Evolutionary conservation across 1,140 invertebrate genomes (phyloP).

Genomic region (Pachyrhynchus sulphureomaculatus): DNA sequence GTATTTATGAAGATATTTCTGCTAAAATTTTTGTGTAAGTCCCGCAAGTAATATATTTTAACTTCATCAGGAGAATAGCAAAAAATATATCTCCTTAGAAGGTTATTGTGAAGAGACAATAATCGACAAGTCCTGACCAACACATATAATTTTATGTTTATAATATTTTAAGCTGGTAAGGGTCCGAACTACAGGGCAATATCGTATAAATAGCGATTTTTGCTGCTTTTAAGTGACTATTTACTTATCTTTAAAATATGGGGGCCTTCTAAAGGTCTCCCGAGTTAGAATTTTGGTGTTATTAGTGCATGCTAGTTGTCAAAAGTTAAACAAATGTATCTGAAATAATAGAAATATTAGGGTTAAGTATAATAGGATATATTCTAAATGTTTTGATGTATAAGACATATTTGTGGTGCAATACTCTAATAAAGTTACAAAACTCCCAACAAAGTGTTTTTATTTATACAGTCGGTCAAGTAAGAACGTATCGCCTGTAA

Average conservation of each 20-base stretch:
- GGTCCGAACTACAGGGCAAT: conserved; percentile 52
- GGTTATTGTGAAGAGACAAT: conserved; percentile 56
- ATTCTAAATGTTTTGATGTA: conserved; percentile 39
- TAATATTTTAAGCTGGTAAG: conserved; percentile 51
- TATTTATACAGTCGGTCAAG: neutral
- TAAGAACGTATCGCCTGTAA: no score
- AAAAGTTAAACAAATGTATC: conserved; percentile 33
- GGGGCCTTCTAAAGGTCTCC: conserved; percentile 16
- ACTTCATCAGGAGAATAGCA: conserved; percentile 35
- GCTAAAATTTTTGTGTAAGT: conserved; percentile 29
- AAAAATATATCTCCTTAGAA: conserved; percentile 44
- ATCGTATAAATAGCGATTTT: conserved; percentile 32
- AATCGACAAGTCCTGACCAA: conserved; percentile 47
- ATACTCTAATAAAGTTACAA: conserved; percentile 31
- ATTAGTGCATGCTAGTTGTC: conserved; percentile 41
- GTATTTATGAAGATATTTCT: conserved; percentile 14
- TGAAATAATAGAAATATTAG: conserved; percentile 25
- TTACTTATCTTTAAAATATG: conserved; percentile 33
- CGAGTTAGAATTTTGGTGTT: conserved; percentile 6
- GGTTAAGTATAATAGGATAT: conserved; percentile 10
- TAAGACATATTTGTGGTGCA: conserved; percentile 40
- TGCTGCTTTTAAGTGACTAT: conserved; percentile 32
- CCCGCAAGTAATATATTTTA: conserved; percentile 36
- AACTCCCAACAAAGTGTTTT: conserved; percentile 14
- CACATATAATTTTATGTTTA: conserved; percentile 39